phyloP scores from a whole-genome alignment of 2,113 vertebrate species.

The Cebus imitator region DNA sequence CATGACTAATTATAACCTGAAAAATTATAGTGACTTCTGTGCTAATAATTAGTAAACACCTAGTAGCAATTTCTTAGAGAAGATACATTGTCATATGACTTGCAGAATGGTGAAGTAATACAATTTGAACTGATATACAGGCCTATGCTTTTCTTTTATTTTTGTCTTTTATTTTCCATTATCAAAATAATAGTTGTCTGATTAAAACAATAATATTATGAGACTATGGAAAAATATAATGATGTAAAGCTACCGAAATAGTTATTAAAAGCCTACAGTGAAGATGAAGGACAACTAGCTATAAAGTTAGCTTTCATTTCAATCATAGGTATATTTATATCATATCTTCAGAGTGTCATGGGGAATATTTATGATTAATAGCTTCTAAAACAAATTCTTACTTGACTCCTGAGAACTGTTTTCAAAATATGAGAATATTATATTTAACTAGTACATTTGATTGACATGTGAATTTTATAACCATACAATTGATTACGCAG shows the following conservation, averaged over 20 bases:
- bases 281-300: neutral
- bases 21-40: constrained; percentile 77
- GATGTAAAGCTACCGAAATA: neutral
- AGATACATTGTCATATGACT: constrained; percentile 4
- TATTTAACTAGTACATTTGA: neutral
- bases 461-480: neutral
- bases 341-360: neutral
- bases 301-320: neutral
- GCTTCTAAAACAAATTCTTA: neutral
- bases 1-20: constrained; percentile 78
- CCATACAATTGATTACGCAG: neutral
- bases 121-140: neutral
- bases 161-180: neutral
- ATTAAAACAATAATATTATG: neutral
- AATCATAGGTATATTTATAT: neutral
- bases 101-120: neutral
- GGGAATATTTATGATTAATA: neutral
- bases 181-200: neutral
- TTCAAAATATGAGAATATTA: neutral
- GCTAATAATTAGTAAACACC: constrained; percentile 80
- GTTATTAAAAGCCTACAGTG: neutral
- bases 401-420: neutral
- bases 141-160: neutral
- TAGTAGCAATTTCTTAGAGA: constrained; percentile 45
- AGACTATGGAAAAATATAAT: neutral